phyloP scores from a whole-genome alignment of 2,888 invertebrate genomes.

The Agrypnus murinus region DNA sequence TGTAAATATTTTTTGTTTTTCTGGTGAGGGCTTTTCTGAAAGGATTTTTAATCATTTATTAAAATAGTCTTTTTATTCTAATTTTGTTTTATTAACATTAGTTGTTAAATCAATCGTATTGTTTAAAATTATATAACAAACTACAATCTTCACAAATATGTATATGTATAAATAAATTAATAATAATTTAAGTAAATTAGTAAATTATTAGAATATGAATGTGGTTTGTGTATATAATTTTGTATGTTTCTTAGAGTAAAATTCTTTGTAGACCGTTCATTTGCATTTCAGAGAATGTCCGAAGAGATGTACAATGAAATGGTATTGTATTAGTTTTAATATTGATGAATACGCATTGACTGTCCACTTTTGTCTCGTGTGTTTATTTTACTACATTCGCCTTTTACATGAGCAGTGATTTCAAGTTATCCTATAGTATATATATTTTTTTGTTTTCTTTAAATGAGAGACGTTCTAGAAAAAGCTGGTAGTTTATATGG shows the following conservation, averaged over 20 bases:
- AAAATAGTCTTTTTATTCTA: conserved; percentile 22
- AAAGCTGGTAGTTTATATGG: not conserved
- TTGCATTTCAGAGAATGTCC: conserved; percentile 87
- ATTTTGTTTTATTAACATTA: conserved; percentile 41
- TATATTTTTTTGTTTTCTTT: conserved; percentile 7
- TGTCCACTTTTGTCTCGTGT: conserved; percentile 55
- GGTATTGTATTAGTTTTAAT: conserved; percentile 77
- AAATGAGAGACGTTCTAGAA: not conserved
- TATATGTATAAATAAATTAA: too few species aligned
- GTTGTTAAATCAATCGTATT: conserved; percentile 34
- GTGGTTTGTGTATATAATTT: conserved; percentile 35
- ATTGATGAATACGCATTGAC: conserved; percentile 57
- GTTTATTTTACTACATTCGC: conserved; percentile 38
- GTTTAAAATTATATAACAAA: conserved; percentile 33
- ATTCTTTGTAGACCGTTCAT: conserved; percentile 67
- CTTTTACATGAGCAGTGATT: conserved; percentile 44
- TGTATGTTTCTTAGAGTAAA: conserved; percentile 49
- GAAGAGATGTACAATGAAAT: conserved; percentile 89
- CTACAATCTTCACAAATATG: conserved; percentile 8
- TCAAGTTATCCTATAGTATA: conserved; percentile 45
- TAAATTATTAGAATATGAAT: not conserved
- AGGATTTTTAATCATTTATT: conserved; percentile 32
- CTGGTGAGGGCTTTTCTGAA: conserved; percentile 39
- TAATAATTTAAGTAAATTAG: too few species aligned
- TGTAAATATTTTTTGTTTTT: conserved; percentile 42